phyloP scores from a whole-genome alignment of 2,113 vertebrate species.

The Glareola pratincola region DNA sequence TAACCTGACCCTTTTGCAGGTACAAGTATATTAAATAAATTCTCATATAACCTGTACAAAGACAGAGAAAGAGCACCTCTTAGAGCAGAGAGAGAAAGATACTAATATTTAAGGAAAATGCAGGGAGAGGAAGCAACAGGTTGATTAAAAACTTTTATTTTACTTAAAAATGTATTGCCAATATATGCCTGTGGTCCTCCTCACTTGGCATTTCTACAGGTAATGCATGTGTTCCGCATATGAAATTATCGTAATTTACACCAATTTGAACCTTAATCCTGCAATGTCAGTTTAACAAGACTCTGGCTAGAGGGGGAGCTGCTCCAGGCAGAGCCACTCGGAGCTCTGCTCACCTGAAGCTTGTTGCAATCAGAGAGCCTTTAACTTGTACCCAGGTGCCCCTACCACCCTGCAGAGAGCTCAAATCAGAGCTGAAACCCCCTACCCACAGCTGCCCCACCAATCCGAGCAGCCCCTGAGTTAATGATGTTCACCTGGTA shows the following conservation, averaged over 20 bases:
- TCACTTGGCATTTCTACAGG: background rate
- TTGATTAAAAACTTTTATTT: background rate
- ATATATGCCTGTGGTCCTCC: background rate
- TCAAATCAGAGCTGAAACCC: background rate
- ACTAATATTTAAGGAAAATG: background rate
- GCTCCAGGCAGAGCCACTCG: background rate
- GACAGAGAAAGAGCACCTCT: background rate
- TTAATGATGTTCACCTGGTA: background rate
- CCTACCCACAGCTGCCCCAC: background rate
- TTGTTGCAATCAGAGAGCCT: background rate
- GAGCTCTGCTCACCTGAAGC: background rate
- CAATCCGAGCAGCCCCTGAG: background rate
- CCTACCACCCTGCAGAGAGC: rapidly evolving
- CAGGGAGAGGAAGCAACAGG: rapidly evolving
- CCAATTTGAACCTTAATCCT: background rate
- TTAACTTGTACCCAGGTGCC: background rate
- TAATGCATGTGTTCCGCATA: background rate
- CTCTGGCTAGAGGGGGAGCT: background rate
- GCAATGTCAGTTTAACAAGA: background rate
- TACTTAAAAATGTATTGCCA: background rate
- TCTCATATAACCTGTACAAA: background rate
- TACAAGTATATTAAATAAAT: background rate
- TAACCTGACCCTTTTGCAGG: background rate
- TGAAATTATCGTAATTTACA: background rate
- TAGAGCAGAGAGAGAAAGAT: background rate